These are phyloP conservation scores for Opisthograptis luteolata DNA, from an alignment of 2,888 invertebrate species.

Conservation along the genomic window DNA sequence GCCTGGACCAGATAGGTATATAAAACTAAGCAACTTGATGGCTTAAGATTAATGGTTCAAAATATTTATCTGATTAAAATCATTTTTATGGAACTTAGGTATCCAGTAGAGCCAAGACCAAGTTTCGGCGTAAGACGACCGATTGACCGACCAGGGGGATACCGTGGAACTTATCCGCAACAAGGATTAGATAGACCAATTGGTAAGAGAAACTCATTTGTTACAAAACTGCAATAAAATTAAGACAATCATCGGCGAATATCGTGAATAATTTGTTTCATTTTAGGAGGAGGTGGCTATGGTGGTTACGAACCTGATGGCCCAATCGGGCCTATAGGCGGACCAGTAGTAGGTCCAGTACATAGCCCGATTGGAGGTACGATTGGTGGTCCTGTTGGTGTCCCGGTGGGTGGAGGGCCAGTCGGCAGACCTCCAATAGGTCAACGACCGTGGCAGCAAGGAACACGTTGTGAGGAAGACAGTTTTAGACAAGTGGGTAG, in stretches of 20 bases:
- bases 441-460: constrained; percentile 74
- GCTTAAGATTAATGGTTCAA: not conserved
- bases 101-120: constrained; percentile 74
- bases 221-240: too few species aligned
- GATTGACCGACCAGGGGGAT: constrained; percentile 76
- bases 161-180: constrained; percentile 79
- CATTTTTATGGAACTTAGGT: too few species aligned
- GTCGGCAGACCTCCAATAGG: constrained; percentile 64
- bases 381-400: constrained; percentile 49
- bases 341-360: constrained; percentile 52
- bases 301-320: constrained; percentile 75
- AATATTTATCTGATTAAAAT: too few species aligned
- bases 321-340: constrained; percentile 60
- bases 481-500: constrained; percentile 93
- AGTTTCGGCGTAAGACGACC: constrained; percentile 67
- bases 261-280: not conserved
- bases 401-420: constrained; percentile 55
- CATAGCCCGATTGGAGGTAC: constrained; percentile 52
- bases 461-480: constrained; percentile 91
- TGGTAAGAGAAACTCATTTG: too few species aligned
- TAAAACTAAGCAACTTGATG: not conserved
- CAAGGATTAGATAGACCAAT: constrained; percentile 71
- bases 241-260: not conserved
- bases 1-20: constrained; percentile 74
- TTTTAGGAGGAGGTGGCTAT: constrained; percentile 47